phyloP scores from a whole-genome alignment of 1,140 invertebrate genomes.

The Melipona quadrifasciata region DNA sequence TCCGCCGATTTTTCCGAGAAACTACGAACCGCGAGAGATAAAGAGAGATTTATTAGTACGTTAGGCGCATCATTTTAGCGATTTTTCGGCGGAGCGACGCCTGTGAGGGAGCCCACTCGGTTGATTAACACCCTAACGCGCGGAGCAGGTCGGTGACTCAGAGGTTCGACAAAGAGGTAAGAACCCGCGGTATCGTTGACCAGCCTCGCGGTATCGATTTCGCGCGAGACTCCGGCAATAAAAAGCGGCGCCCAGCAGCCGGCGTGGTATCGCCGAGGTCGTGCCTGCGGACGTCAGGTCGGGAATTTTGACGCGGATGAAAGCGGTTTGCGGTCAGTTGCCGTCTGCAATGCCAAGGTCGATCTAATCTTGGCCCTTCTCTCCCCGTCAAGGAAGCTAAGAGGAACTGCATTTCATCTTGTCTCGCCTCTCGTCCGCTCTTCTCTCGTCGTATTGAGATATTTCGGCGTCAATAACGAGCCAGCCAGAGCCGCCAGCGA shows the following conservation, averaged over 20 bases:
- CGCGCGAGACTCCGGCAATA: not conserved
- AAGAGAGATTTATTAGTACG: not conserved
- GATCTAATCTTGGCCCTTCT: constrained; percentile 56
- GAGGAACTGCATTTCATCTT: constrained; percentile 18
- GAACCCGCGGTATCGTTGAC: not conserved
- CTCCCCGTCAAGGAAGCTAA: constrained; percentile 1
- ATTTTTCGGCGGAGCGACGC: not conserved
- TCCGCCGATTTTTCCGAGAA: not conserved
- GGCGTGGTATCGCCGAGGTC: constrained; percentile 35
- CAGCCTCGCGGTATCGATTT: constrained; percentile 31
- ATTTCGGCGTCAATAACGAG: not conserved
- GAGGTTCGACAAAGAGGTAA: not conserved
- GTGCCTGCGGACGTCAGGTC: constrained; percentile 8
- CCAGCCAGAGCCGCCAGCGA: not conserved
- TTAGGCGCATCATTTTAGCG: not conserved
- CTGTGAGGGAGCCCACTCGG: not conserved
- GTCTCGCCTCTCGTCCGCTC: not conserved
- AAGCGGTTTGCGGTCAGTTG: constrained; percentile 5
- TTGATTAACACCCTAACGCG: not conserved
- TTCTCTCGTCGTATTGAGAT: not conserved
- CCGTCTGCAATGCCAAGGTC: constrained; percentile 55
- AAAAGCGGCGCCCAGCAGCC: constrained; percentile 30
- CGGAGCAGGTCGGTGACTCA: not conserved
- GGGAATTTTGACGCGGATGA: constrained; percentile 43
- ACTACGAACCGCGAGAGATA: not conserved